Base-by-base conservation (phyloP, 2,888 invertebrate species). In the Drosophila austrosaltans region DNA sequence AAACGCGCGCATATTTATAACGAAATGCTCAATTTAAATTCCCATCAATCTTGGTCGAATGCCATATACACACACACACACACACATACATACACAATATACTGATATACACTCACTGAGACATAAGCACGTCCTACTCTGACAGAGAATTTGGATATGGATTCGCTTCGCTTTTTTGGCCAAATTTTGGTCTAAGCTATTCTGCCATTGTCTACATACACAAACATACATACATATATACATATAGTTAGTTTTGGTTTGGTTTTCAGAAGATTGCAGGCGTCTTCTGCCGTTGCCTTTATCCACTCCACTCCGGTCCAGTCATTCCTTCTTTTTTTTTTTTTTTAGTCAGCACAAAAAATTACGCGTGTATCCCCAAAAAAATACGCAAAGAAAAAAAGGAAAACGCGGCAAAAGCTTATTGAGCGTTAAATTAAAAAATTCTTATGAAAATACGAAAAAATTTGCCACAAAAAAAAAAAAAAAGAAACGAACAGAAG, bases 401-500 rank as follows among this genome's bases (percentile, higher is more conserved):
- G 74, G 72, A 69, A 77, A 75, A 76, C 75, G 81, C 79, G 79
- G 79, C 77, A 70, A 77, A 76, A 89, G 78, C 81, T 87, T 90
- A 86, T 89, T 89, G 81, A 82, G 88, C 89, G 86, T 89, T 89
- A 90, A 89, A 89, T 89, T 90, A 86, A 82, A 85, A 89, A 89
- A 86, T 87, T 87, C 82, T 81, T 78, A 80, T 78, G 70, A 71
- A 74, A 67, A 69, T 64, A 68, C 66, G 42, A 44, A 66, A 69
- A 42, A 66, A 57, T 64, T 62, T 59, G 67, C 61, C 56, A 53
- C 62, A 62, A 72, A 54, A 53, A 66, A 62, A 61, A 63, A 40
- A 8, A 58, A 53, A 63, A 53, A 65, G 16, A 16, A 16, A 16
- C 16, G 16, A 16, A 16, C 16, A 16, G 16, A 16, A 16, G 0